These are phyloP conservation scores for Leuciscus waleckii DNA, from an alignment of 2,797 vertebrate species.

Conservation along the genomic window DNA sequence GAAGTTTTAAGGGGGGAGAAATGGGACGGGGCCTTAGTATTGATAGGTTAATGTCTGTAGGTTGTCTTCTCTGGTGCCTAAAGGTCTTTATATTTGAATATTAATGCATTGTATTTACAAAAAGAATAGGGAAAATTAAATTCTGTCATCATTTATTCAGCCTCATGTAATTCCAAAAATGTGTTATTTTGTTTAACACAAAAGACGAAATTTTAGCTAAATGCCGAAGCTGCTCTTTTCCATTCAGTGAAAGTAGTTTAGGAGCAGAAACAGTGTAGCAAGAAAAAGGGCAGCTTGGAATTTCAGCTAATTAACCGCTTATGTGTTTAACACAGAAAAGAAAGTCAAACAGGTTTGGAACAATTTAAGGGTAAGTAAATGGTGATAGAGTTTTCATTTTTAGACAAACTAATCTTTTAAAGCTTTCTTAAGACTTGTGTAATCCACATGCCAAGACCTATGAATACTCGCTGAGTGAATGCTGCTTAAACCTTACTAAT, in stretches of 20 bases:
- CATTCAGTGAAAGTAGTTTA: background rate
- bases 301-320: background rate
- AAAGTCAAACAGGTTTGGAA: background rate
- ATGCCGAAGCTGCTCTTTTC: background rate
- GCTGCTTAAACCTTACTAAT: constrained; percentile 11
- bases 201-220: background rate
- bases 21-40: too few relatives aligned
- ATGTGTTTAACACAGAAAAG: background rate
- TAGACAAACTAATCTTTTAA: constrained; percentile 19
- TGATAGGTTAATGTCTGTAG: background rate
- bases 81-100: background rate
- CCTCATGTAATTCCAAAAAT: background rate
- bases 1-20: too few relatives aligned
- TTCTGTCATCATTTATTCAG: background rate
- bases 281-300: background rate
- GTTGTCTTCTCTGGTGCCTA: background rate
- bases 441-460: background rate
- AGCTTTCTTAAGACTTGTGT: constrained; percentile 18
- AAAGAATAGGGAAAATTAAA: background rate
- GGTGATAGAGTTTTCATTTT: background rate
- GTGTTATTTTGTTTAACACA: background rate
- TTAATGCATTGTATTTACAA: background rate
- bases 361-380: background rate
- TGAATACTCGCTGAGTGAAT: background rate
- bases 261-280: background rate